Evolutionary conservation across 2,888 invertebrate genomes (phyloP).

Genomic region (Drosophila prolongata): DNA sequence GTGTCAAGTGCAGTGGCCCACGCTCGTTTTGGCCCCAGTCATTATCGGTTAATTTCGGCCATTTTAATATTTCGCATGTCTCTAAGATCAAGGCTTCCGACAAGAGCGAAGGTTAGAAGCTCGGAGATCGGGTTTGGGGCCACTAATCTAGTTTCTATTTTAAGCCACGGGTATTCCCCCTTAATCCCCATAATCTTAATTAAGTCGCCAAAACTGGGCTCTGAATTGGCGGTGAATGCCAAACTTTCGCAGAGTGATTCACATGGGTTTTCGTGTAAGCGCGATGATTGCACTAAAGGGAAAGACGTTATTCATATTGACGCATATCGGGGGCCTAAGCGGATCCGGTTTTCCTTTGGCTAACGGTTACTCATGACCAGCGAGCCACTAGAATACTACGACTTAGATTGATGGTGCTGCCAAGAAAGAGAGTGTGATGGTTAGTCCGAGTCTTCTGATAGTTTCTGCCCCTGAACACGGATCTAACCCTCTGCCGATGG

Average conservation of each 20-base stretch:
- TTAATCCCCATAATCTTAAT: not conserved
- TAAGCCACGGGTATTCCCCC: conserved; percentile 43
- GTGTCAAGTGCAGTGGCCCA: conserved; percentile 50
- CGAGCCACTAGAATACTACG: conserved; percentile 21
- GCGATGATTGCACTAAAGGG: conserved; percentile 21
- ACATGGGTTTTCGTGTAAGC: conserved; percentile 21
- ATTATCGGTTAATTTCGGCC: conserved; percentile 43
- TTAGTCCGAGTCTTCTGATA: conserved; percentile 12
- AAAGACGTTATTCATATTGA: conserved; percentile 46
- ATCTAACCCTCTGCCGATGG: conserved; percentile 29
- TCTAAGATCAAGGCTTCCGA: conserved; percentile 62
- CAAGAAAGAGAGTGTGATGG: conserved; percentile 26
- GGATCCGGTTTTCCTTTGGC: conserved; percentile 29
- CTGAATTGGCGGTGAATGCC: conserved; percentile 14
- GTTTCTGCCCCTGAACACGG: conserved; percentile 20
- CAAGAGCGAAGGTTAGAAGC: conserved; percentile 31
- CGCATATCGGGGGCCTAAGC: conserved; percentile 2
- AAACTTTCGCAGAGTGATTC: conserved; percentile 49
- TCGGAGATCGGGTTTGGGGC: not conserved
- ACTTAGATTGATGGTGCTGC: conserved; percentile 16
- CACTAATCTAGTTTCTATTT: conserved; percentile 28
- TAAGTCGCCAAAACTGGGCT: not conserved
- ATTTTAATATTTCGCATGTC: conserved; percentile 21
- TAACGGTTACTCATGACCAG: conserved; percentile 26
- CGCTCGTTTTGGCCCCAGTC: conserved; percentile 42